Evolutionary conservation across 2,888 invertebrate genomes (phyloP), one percentile per base, ranked within the genome.

Genomic region (Chrysotoxum bicinctum): DNA sequence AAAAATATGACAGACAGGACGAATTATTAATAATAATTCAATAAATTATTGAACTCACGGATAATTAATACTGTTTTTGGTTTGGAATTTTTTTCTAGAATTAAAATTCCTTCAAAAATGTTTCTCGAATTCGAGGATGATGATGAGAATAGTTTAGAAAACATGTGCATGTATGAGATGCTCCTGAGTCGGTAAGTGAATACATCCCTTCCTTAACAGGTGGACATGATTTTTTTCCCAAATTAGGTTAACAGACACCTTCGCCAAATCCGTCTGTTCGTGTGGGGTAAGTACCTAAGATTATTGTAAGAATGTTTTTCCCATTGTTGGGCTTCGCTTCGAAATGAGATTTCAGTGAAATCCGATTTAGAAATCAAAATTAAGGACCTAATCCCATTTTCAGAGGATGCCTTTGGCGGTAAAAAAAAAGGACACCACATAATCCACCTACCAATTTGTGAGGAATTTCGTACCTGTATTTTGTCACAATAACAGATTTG

Each of bases 161-260:
- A 85, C 76, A 77, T 85, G 85, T 85, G 85, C 85, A 85, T 85
- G 80, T 77, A 85, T 81, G 85, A 85, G 64, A 85, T 85, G 85
- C 85, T 85, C 37, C 73, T 85, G 32, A 85, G 85, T 77, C 85
- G 85, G 85, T 85, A 85, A 85, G 85, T 85, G 50, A 50, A 79
- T 72, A 32, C 30, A 54, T 60, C 45, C 58, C 62, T 52, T 32
- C 32, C 45, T 37, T 68, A 82, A 77, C 83, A 83, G 83, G 83
- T 83, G 73, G 78, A 70, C 50, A 7, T 62, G 35, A 48, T 56
- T 21, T 68, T 69, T 16, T 21, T 26, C 2, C n/a, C 9, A 16
- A 66, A 40, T 73, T 58, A 72, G 64, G 35, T 58, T 72, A 48
- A 48, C 60, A 54, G 43, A 40, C 52, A 62, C 1, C 10, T 48